Evolutionary conservation across 2,888 invertebrate species (phyloP), one percentile per base, ranked within the genome.

Genomic region (Phasia obesa): DNA sequence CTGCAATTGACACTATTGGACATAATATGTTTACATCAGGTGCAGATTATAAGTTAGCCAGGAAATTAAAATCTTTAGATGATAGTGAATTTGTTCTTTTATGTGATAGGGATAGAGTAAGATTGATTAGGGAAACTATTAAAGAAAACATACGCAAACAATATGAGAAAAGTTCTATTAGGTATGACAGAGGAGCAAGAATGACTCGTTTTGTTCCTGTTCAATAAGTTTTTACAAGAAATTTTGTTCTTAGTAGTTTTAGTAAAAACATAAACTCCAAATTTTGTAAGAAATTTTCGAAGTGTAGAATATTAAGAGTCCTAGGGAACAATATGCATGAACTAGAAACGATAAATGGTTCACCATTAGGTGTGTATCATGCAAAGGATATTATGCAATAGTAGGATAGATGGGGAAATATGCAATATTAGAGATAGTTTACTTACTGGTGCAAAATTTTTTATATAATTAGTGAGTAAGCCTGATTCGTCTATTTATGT

Each of bases 191-290:
- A 31, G 57, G 57, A 7, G 57, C 57, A 15, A 27, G 31, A 25
- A 17, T 31, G 15, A 15, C 13, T 31, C n/a, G 57, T 2, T 57
- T 57, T n/a, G 23, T 57, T 0, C 57, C 57, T 7, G 57, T 31
- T 9, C 57, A 57, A 27, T 31, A 57, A 57, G 31, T 57, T 9
- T 57, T 31, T 31, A 19, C 7, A 27, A 57, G 57, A 31, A 57
- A 31, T 27, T 51, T 51, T 23, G 23, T 51, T 2, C 13, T 51
- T 9, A 51, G 21, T 15, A n/a, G 17, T 13, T 51, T 51, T 7
- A 23, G 23, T 15, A 21, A 11, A 25, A 51, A 51, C 15, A 23
- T 51, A 7, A 51, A 23, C 15, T 9, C 51, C 1, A 51, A 51
- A 51, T 51, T 51, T 15, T 51, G 51, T 15, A 51, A 31, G 5